phyloP scores from a whole-genome alignment of 1,140 invertebrate species.

The Drosophila subobscura region DNA sequence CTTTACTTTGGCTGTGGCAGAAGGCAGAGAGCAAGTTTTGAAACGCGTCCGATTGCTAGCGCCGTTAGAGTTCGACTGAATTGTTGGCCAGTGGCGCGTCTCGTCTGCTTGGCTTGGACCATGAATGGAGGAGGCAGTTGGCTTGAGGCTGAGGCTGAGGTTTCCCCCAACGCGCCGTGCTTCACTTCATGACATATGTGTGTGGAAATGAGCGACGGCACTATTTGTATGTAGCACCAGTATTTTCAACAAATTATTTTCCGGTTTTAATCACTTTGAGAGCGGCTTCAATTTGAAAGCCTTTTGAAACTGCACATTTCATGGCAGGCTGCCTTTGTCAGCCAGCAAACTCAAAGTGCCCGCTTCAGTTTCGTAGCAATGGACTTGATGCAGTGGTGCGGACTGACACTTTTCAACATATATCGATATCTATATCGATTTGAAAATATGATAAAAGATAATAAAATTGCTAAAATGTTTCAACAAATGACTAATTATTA shows the following conservation, averaged over 20 bases:
- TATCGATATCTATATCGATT: no score
- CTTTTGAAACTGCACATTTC: neutral
- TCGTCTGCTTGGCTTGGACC: slow-evolving; percentile 1
- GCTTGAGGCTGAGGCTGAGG: no score
- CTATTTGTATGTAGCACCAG: no score
- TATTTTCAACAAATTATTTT: neutral
- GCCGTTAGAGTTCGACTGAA: slow-evolving; percentile 67
- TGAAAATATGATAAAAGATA: neutral
- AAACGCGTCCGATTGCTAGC: slow-evolving; percentile 64
- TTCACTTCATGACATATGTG: no score
- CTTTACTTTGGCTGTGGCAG: no score
- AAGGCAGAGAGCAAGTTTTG: slow-evolving; percentile 30
- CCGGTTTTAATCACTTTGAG: neutral
- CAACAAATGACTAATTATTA: neutral
- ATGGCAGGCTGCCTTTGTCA: neutral
- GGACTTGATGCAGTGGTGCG: neutral
- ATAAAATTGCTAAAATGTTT: slow-evolving; percentile 1
- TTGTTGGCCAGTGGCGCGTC: slow-evolving; percentile 8
- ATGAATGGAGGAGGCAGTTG: neutral
- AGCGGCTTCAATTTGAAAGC: no score
- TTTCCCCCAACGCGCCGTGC: no score
- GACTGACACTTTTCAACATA: no score
- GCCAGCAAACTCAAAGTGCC: neutral
- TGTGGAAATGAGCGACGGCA: no score
- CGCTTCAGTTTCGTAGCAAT: neutral